These are phyloP conservation scores for Deilephila porcellus DNA, from an alignment of 2,888 invertebrate genomes.

Conservation along the genomic window DNA sequence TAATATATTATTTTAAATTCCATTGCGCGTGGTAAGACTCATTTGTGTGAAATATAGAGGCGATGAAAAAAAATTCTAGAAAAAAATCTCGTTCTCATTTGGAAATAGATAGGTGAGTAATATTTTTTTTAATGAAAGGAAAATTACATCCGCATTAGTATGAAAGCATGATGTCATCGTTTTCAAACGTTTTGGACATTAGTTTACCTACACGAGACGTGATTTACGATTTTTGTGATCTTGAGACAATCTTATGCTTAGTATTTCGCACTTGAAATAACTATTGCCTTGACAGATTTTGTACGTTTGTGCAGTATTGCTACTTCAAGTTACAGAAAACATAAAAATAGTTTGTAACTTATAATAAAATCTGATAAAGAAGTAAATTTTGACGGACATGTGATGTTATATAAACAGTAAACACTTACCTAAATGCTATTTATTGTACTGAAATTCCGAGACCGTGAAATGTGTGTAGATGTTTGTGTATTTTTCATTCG, in stretches of 20 bases:
- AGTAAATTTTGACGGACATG: neutral
- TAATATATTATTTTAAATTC: neutral
- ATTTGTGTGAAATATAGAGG: conserved; percentile 56
- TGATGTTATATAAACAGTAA: neutral
- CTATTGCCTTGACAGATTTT: neutral
- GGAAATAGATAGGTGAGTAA: conserved; percentile 62
- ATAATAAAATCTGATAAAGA: neutral
- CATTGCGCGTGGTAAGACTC: conserved; percentile 15
- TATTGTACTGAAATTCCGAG: conserved; percentile 36
- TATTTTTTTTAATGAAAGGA: conserved; percentile 32
- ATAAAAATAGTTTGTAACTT: conserved; percentile 1
- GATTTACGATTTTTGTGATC: conserved; percentile 12
- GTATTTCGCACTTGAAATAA: conserved; percentile 25
- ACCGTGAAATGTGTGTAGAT: conserved; percentile 37
- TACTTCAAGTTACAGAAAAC: neutral
- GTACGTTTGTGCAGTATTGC: conserved; percentile 6
- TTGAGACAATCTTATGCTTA: conserved; percentile 32
- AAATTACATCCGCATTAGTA: conserved; percentile 6
- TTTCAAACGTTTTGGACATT: conserved; percentile 6
- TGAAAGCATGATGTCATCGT: neutral
- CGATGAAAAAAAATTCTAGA: conserved; percentile 71
- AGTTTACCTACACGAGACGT: neutral
- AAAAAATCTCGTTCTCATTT: conserved; percentile 60
- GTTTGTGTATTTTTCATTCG: conserved; percentile 46
- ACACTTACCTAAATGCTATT: neutral